A percentile compares a stretch with the other conserved stretches of the same genome.
These are phyloP conservation scores for Drosophila sucinea DNA, from an alignment of 1,140 invertebrate genomes.

Conservation along the genomic window DNA sequence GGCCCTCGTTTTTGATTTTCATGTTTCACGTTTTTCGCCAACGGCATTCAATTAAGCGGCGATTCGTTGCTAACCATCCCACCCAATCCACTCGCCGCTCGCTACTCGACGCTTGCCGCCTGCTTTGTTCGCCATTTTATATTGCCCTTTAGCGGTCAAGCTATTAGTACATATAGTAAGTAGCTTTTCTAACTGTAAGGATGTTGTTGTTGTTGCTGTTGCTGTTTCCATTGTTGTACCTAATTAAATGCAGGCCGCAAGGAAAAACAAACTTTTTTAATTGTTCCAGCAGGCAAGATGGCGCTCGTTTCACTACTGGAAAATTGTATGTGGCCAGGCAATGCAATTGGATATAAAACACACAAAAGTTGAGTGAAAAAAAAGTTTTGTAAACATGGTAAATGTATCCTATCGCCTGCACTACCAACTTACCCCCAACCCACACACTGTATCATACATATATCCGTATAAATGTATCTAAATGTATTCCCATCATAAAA, in stretches of 20 bases:
- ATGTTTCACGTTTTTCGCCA: slow-evolving; percentile 31
- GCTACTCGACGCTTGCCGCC: background rate
- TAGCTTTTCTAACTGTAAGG: slow-evolving; percentile 45
- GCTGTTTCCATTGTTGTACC: slow-evolving; percentile 40
- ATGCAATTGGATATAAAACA: slow-evolving; percentile 6
- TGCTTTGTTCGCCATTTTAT: background rate
- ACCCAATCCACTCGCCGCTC: background rate
- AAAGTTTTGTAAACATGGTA: background rate
- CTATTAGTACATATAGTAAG: slow-evolving; percentile 69
- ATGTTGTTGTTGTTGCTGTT: background rate
- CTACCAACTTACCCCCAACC: too few relatives aligned
- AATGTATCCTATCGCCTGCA: background rate
- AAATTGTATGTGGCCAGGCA: slow-evolving; percentile 5
- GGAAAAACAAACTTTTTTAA: slow-evolving; percentile 63
- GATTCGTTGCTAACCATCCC: slow-evolving; percentile 36
- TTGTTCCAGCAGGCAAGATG: slow-evolving; percentile 69
- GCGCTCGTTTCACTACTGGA: slow-evolving; percentile 35
- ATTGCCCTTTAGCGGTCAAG: slow-evolving; percentile 44
- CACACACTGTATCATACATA: background rate
- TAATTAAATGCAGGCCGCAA: slow-evolving; percentile 72
- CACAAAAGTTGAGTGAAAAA: background rate
- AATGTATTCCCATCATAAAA: slow-evolving; percentile 54
- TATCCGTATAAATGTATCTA: slow-evolving; percentile 33
- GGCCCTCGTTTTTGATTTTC: slow-evolving; percentile 16
- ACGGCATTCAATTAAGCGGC: slow-evolving; percentile 75